Percentiles rank a stretch among this genome's conserved stretches.
Conservation (phyloP, 2,113 vertebrate species). For the Cervus canadensis region DNA sequence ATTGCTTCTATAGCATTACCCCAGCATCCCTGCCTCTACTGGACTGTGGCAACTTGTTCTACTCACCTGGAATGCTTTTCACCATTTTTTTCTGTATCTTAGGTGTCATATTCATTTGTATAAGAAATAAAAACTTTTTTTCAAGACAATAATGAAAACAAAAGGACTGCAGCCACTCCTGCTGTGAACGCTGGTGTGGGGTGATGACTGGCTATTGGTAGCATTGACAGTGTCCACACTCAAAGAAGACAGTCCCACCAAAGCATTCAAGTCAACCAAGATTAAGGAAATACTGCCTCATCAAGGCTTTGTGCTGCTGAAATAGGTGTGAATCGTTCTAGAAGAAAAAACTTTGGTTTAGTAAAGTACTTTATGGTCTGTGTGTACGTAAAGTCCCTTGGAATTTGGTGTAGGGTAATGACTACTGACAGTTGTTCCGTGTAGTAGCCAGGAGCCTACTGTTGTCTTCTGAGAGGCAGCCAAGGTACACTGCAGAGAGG, state of each 20-base stretch:
- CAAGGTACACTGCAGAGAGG: not conserved
- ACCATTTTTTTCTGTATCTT: not conserved
- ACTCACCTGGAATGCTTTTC: not conserved
- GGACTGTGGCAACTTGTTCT: not conserved
- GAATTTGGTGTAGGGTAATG: not conserved
- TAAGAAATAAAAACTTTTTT: not conserved
- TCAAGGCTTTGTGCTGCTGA: not conserved
- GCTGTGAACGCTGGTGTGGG: not conserved
- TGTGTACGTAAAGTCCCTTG: not conserved
- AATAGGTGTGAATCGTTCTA: not conserved
- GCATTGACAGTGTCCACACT: not conserved
- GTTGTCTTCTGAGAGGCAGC: not conserved
- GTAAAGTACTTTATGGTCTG: not conserved
- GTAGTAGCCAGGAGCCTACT: not conserved
- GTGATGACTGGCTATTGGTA: no score
- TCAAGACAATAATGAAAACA: not conserved
- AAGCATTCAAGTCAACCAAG: not conserved
- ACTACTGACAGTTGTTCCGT: not conserved
- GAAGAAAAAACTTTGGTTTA: not conserved
- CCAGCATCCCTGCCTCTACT: not conserved
- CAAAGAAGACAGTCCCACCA: not conserved
- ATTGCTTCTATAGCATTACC: not conserved
- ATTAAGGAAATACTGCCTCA: not conserved
- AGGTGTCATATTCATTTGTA: not conserved
- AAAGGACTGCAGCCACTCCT: not conserved